These are phyloP conservation scores for Polypedilum vanderplanki DNA, from an alignment of 1,140 invertebrate species.

Conservation along the genomic window DNA sequence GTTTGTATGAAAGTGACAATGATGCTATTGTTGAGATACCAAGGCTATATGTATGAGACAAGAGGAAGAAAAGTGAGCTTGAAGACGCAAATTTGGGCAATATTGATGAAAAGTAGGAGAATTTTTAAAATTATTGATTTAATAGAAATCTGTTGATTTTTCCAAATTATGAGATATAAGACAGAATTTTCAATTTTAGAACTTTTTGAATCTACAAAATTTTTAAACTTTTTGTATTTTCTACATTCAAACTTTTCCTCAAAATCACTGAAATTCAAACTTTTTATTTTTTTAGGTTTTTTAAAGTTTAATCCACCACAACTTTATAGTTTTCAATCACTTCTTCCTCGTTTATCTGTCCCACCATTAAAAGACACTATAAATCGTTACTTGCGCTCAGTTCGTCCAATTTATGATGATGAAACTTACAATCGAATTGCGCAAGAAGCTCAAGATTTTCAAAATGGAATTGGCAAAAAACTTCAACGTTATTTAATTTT, in stretches of 20 bases:
- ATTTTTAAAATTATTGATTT: not conserved
- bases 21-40: not conserved
- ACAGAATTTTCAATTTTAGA: too few species aligned
- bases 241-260: too few species aligned
- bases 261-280: too few species aligned
- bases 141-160: too few species aligned
- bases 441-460: not conserved
- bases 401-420: not conserved
- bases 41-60: constrained; percentile 15
- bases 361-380: not conserved
- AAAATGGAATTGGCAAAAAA: not conserved
- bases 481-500: constrained; percentile 5
- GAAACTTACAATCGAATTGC: not conserved
- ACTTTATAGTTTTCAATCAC: constrained; percentile 6
- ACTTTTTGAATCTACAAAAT: too few species aligned
- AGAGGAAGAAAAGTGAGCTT: not conserved
- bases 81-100: not conserved
- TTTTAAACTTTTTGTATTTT: too few species aligned
- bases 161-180: too few species aligned
- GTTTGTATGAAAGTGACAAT: not conserved
- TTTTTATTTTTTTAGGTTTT: not conserved
- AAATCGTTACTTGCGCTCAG: not conserved
- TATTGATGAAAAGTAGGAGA: not conserved
- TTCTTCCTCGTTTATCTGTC: not conserved
- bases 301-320: not conserved